Evolutionary conservation across 2,113 vertebrate genomes (phyloP).

Genomic region (Rhea americana): DNA sequence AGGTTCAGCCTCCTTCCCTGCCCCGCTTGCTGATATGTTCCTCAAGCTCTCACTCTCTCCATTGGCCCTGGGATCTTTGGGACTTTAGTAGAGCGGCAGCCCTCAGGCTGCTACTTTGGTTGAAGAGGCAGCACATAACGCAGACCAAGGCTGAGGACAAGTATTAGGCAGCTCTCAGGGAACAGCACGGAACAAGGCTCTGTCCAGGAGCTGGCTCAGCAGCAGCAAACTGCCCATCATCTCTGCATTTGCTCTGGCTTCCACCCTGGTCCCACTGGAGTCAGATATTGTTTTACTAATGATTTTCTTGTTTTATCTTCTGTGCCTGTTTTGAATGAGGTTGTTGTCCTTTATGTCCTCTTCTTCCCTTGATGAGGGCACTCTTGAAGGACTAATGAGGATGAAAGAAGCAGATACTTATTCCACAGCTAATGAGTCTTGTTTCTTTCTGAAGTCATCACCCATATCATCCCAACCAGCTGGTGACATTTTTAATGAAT

Average conservation of each 20-base stretch:
- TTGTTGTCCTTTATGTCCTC: background rate
- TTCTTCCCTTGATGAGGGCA: background rate
- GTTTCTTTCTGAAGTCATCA: background rate
- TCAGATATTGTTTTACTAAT: background rate
- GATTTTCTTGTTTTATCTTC: background rate
- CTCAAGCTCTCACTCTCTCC: background rate
- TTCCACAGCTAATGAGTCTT: constrained; percentile 13
- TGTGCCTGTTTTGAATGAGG: background rate
- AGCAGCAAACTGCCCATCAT: background rate
- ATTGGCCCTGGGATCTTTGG: background rate
- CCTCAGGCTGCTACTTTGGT: background rate
- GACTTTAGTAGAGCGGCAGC: background rate
- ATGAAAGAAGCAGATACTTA: constrained; percentile 22
- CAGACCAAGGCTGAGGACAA: background rate
- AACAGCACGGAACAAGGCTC: background rate
- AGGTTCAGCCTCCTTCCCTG: background rate
- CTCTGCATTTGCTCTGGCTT: background rate
- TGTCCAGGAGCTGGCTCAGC: background rate
- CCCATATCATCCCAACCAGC: constrained; percentile 2
- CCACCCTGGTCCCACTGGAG: background rate
- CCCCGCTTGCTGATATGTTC: background rate
- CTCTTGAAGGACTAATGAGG: background rate
- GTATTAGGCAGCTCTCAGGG: background rate
- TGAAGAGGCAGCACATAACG: background rate
- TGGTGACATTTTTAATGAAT: constrained; percentile 25